Percentiles rank a stretch among this genome's conserved stretches.
These are phyloP conservation scores for Sebastes trivittatus DNA, from an alignment of 2,797 vertebrate species.

Conservation along the genomic window DNA sequence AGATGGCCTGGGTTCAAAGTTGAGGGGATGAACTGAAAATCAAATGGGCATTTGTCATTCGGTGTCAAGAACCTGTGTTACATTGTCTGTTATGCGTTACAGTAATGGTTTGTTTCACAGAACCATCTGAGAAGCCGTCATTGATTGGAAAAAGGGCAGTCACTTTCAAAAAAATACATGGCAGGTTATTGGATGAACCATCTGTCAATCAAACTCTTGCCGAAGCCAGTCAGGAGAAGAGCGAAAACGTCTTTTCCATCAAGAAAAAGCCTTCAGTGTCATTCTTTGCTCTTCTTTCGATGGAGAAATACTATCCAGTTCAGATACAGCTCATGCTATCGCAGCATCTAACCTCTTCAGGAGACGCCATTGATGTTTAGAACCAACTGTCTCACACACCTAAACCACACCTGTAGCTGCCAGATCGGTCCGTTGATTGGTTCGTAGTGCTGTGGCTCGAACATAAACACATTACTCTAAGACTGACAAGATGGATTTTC, in stretches of 20 bases:
- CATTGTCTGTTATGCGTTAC: neutral
- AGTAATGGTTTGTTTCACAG: no score
- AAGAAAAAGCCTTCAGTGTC: no score
- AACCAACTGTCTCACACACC: no score
- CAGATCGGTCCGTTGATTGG: neutral
- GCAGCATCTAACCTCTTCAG: no score
- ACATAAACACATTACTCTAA: rapidly evolving
- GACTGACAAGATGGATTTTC: neutral
- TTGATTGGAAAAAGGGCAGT: no score
- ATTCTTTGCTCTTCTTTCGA: neutral
- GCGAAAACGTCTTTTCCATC: no score
- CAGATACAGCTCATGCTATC: rapidly evolving
- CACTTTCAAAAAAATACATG: no score
- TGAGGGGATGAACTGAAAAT: neutral
- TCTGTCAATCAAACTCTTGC: no score
- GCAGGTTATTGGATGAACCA: no score
- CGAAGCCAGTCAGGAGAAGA: no score
- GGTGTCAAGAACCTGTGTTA: neutral
- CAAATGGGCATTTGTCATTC: neutral
- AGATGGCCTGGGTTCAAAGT: neutral
- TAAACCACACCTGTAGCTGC: neutral
- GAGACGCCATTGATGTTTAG: no score
- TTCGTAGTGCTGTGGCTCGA: neutral
- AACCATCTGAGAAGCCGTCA: no score
- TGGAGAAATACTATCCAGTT: neutral